Evolutionary conservation across 2,888 invertebrate species (phyloP), one percentile per base, ranked within the genome.

Genomic region (Ethmia dodecea): DNA sequence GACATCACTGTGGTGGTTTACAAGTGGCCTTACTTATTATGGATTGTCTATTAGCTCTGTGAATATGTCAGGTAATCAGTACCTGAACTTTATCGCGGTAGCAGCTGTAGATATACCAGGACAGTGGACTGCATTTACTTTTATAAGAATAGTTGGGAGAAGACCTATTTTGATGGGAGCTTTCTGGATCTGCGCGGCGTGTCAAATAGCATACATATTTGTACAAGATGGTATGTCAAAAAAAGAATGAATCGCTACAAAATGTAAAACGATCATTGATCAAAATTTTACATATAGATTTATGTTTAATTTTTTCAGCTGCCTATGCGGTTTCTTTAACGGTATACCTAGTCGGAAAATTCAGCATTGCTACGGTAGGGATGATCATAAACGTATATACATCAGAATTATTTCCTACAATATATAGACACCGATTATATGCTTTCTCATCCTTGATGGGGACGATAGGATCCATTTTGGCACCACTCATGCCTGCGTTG

Each of bases 321-420:
- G 29, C 49, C 18, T 51, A 55, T 16, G 52, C 35, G 0, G 33
- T 87, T 1, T 84, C 87, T 0, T 47, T 91, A 43, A 52, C 81
- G 0, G 55, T 89, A 28, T 91, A 90, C 59, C 61, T 92, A 47
- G 60, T 89, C 22, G 91, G 91, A 35, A 92, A 92, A 75, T 90
- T 88, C 66, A 88, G 88, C 45, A 91, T 91, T 40, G 90, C 91
- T 1, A 81, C 88, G 43, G 89, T 91, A 32, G 91, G 91, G 73
- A 88, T 89, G 13, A 86, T 90, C 3, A 74, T 90, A 38, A 92
- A 92, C 64, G 88, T 90, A 49, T 89, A 90, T 60, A 91, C 91
- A 0, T 88, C 91, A 6, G 92, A 92, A 69, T 74, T 92, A 56
- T 92, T 90, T 63, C 91, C 92, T n/a, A 92, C 91, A n/a, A 87